Base-by-base conservation (phyloP, 2,113 vertebrate genomes). In the Enhydra lutris region DNA sequence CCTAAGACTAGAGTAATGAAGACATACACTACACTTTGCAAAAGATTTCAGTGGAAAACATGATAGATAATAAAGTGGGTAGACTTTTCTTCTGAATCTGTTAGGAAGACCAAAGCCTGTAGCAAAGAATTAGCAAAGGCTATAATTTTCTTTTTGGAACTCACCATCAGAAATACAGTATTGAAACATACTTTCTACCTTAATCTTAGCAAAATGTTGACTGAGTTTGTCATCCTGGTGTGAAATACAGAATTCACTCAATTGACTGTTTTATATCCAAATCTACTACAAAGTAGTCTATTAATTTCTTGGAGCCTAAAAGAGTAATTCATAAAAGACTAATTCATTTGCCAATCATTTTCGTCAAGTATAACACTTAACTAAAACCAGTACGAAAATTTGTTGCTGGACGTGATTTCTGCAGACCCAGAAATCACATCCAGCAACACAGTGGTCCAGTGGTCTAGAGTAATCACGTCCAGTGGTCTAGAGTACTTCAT, bases 121-220 rank as follows among this genome's bases (percentile, higher is more conserved):
- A 71, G 78, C 36, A 67, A 97, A 76, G 4, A 94, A 85, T 83
- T 88, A 88, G 24, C 42, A 82, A 91, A 93, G 42, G 8, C 57
- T 79, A 65, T 42, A 89, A 63, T 20, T 95, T 69, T 76, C 34
- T 86, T 88, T 88, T 97, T 78, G 57, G 90, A 93, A 92, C 7
- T 11, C 11, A 71, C 69, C 26, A 17, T 84, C 8, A 31, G 81
- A 59, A 94, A 92, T 84, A 79, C 4, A 31, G 61, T 26, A 34
- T 90, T 94, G 83, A 95, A 84, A 63, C n/a, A 45, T 31, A 63
- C 17, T 85, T 94, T 84, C 42, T 45, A 59, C 73, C n/a, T 23
- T 79, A 67, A 79, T 89, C 63, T 92, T 65, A 82, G 45, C 50
- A 93, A 91, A 97, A 69, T 71, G 36, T 59, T 94, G 87, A 92